Percentiles rank a stretch among this genome's conserved stretches.
These are phyloP conservation scores for Cyclopterus lumpus DNA, from an alignment of 2,797 vertebrate species.

Conservation along the genomic window DNA sequence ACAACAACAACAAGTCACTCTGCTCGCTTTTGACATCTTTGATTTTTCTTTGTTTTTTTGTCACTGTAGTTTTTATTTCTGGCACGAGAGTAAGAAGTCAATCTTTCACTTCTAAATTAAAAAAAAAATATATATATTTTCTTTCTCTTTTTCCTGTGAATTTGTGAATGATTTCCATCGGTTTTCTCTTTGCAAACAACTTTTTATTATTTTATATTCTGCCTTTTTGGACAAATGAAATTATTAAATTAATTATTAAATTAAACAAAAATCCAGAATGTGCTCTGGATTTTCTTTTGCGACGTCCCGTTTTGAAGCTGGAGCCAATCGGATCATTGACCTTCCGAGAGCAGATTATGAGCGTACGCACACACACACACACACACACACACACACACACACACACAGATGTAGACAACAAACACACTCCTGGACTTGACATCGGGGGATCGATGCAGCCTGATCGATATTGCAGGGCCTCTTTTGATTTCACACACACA, in stretches of 20 bases:
- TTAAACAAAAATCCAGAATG: too few relatives aligned
- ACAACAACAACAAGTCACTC: constrained; percentile 46
- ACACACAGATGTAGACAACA: constrained; percentile 36
- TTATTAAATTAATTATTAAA: too few relatives aligned
- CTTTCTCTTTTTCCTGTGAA: constrained; percentile 2
- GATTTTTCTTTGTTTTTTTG: background rate
- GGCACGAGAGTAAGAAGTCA: constrained; percentile 6
- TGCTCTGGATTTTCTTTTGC: constrained; percentile 17
- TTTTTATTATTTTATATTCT: constrained; percentile 8
- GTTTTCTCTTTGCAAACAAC: constrained; percentile 21
- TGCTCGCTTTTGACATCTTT: background rate
- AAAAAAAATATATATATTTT: background rate
- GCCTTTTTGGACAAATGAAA: constrained; percentile 14
- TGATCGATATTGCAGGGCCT: constrained; percentile 56
- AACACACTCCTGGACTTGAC: constrained; percentile 53
- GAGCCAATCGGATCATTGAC: constrained; percentile 21
- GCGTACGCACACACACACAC: constrained; percentile 18
- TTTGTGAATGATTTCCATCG: constrained; percentile 1
- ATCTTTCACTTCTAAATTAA: constrained; percentile 28
- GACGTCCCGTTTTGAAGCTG: background rate
- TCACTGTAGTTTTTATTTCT: constrained; percentile 30
- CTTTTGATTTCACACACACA: constrained; percentile 56
- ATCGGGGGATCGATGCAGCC: constrained; percentile 59
- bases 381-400: constrained; percentile 7
- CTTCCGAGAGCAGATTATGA: constrained; percentile 34